Evolutionary conservation across 1,140 invertebrate species (phyloP), one percentile per base, ranked within the genome.

Genomic region (Atta colombica): DNA sequence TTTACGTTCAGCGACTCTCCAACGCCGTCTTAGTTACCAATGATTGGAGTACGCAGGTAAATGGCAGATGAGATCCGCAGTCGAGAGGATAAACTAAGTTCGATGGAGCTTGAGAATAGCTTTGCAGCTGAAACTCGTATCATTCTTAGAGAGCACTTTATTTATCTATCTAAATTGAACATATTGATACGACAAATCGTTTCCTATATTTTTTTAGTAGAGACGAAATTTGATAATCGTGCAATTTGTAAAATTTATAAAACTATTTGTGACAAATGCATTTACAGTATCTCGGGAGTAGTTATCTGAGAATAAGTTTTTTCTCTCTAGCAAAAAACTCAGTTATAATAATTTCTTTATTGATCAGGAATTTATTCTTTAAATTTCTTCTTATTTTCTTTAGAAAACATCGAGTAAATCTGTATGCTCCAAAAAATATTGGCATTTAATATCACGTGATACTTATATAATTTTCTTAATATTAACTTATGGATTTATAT

Each of bases 1-100:
- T 90, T 91, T 86, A 86, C 88, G 80, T 87, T 61, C 74, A 49
- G 21, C 77, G 77, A 81, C 69, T 87, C 74, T 84, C 69, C 78
- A 58, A 31, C 53, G 66, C 10, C 18, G 80, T 82, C 80, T 82
- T 82, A 72, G 80, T 60, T 53, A 80, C 28, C 69, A 55, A 49
- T 75, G 68, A 75, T 61, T 61, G 55, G 28, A 71, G 65, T 72
- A 10, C 39, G 68, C 39, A 39, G 39, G 45, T 82, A 75, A 84
- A 61, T 45, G 45, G 28, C n/a, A 51, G 25, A 51, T 51, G 39
- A 31, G 53, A 18, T 51, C 28, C 35, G 39, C 45, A 51, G 49
- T 6, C 12, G 51, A 49, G 25, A 16, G 58, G 21, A 28, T 77
- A 45, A 77, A 63, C 74, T 3, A 21, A 61, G 74, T 25, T 39